Evolutionary conservation across 2,797 vertebrate genomes (phyloP), one percentile per base, ranked within the genome.

Genomic region (Acanthurus lineatus): DNA sequence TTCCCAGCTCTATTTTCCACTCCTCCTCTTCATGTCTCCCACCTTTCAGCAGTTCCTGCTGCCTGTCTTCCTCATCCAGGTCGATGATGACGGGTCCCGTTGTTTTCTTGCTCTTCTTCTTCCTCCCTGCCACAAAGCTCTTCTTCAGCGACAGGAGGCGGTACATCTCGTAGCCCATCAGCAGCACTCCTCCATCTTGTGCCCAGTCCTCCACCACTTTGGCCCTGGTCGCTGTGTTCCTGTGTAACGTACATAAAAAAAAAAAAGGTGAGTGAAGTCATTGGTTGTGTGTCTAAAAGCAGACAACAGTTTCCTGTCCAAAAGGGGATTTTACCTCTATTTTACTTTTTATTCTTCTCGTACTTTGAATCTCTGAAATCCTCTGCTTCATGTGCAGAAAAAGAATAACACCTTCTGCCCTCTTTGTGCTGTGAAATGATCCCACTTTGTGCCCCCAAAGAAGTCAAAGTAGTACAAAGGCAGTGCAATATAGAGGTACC

Each of bases 111-210:
- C 96, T 96, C 94, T 97, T 99, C 92, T 97, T 99, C 90, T 98
- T 98, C 87, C 97, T 97, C 32, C 98, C 96, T 58, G 96, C 96
- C 20, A 98, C 97, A 77, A 99, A 99, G 87, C 96, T 98, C 92
- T 99, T 99, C 93, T 99, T 99, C 94, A 99, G 95, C 10, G 98
- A 98, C 82, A 99, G 96, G 61, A 99, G 95, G 16, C 98, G 97
- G 90, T 98, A 99, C 98, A 99, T 99, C 94, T 99, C 98, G 0
- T 99, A 99, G 2, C 98, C 98, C 98, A 99, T 98, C 75, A 99
- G 95, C 90, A 99, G 91, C 85, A 99, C 97, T 1, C 98, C 98
- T 42, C 98, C 98, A 8, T 97, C 97, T 69, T 94, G 94, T 56
- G 96, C 96, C 98, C 98, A 99, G 60, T 97, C 97, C 83, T 97